Evolutionary conservation across 2,797 vertebrate genomes (phyloP).

Genomic region (Holocentrus rufus): DNA sequence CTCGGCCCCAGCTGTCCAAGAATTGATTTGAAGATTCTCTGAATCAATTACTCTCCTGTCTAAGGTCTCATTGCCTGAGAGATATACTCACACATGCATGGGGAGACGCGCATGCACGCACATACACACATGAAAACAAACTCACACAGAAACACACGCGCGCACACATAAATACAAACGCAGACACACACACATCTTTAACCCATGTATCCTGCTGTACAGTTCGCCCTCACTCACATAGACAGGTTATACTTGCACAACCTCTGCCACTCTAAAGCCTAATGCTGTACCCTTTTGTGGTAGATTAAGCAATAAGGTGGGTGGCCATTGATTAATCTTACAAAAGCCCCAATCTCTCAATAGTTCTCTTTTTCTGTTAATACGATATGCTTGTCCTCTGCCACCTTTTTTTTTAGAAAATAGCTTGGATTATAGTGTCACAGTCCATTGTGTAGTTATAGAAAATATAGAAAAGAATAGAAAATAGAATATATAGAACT

Average conservation of each 20-base stretch:
- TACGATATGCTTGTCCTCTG: constrained; percentile 13
- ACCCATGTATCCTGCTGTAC: constrained; percentile 13
- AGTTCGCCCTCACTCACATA: constrained; percentile 16
- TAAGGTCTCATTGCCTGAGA: constrained; percentile 82
- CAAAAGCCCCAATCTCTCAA: constrained; percentile 52
- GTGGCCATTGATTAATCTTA: constrained; percentile 40
- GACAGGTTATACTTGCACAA: constrained; percentile 50
- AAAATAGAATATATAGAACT: too few species aligned
- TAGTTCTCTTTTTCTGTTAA: constrained; percentile 28
- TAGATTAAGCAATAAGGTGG: constrained; percentile 32
- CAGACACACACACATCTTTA: constrained; percentile 12
- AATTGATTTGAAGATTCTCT: constrained; percentile 89
- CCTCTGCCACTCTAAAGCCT: constrained; percentile 42
- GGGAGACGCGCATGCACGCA: constrained; percentile 4
- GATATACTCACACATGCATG: constrained; percentile 68
- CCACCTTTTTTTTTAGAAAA: background rate
- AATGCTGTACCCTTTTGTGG: constrained; percentile 35
- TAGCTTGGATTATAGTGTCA: background rate
- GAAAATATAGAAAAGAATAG: background rate
- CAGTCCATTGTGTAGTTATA: background rate
- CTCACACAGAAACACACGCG: constrained; percentile 25
- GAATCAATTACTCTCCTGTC: constrained; percentile 87
- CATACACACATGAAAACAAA: constrained; percentile 44
- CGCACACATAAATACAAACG: background rate
- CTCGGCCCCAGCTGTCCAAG: constrained; percentile 84